Evolutionary conservation across 2,888 invertebrate genomes (phyloP).

Genomic region (Cataglyphis albicans): DNA sequence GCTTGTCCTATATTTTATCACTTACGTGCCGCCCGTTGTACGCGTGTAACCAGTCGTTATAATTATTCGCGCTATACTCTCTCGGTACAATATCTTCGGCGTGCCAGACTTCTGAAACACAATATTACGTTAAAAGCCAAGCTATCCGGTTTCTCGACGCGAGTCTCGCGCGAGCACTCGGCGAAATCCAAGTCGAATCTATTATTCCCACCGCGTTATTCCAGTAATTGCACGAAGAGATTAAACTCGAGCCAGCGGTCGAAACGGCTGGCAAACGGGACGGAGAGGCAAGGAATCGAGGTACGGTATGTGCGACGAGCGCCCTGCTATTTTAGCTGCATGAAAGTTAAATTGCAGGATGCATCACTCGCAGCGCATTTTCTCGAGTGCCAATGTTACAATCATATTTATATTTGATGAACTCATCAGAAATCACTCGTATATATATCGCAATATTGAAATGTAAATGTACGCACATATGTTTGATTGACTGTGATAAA

Average conservation of each 20-base stretch:
- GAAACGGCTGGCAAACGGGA: constrained; percentile 38
- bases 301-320: not conserved
- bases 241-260: constrained; percentile 52
- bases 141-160: constrained; percentile 48
- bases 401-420: constrained; percentile 4
- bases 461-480: not conserved
- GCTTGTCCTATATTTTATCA: constrained; percentile 33
- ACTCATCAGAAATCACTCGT: not conserved
- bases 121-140: constrained; percentile 56
- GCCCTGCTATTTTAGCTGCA: constrained; percentile 42
- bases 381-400: constrained; percentile 13
- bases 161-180: constrained; percentile 33
- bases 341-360: constrained; percentile 41
- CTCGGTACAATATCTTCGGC: constrained; percentile 50
- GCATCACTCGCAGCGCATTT: constrained; percentile 34
- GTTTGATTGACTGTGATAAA: not conserved
- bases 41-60: constrained; percentile 39
- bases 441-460: not conserved
- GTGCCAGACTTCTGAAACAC: constrained; percentile 56
- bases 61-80: constrained; percentile 45
- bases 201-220: constrained; percentile 57
- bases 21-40: constrained; percentile 4
- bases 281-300: constrained; percentile 42
- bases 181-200: constrained; percentile 57
- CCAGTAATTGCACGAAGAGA: constrained; percentile 56